Evolutionary conservation across 2,113 vertebrate genomes (phyloP), one percentile per base, ranked within the genome.

Genomic region (Tachysurus fulvidraco): DNA sequence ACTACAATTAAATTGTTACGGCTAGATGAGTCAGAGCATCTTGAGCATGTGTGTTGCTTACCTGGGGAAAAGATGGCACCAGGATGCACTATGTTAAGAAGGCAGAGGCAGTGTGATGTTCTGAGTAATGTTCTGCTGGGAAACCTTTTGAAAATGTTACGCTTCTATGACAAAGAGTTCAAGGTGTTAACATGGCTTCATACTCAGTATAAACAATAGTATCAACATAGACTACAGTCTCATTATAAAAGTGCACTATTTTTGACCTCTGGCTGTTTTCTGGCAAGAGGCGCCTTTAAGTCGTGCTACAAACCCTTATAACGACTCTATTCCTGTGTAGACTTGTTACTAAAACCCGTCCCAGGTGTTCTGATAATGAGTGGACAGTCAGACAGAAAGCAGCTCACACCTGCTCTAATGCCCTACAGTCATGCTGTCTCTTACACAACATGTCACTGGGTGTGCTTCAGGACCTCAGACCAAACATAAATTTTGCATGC

Each of bases 341-440:
- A 77, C 74, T 77, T 54, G 74, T 54, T 77, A 28, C 25, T 28
- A 77, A 28, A 77, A 77, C 16, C 13, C 54, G 74, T 77, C 74
- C 74, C 74, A 77, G 74, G 74, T 77, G 50, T 54, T 77, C 46
- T 7, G 54, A 28, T 77, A 50, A 54, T 54, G 25, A 54, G 25
- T 28, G 74, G 74, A 54, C 74, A 77, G 50, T 54, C 25, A n/a
- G 50, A 77, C 7, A 17, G 74, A 77, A 17, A 54, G 74, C 25
- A 54, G 25, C 46, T 28, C 74, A 54, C 50, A 54, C 74, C 74
- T 54, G 74, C 46, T 52, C 25, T 54, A 28, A 77, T 77, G 74
- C 74, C 50, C 25, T 50, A 50, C 23, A 76, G 44, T 76, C 73
- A 50, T 44, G n/a, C 65, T 30, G 65, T 30, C 13, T 71, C 16